Percentiles rank a stretch among this genome's conserved stretches.
Conservation (phyloP, 1,140 invertebrate genomes). For the Eupristina koningsbergeri region DNA sequence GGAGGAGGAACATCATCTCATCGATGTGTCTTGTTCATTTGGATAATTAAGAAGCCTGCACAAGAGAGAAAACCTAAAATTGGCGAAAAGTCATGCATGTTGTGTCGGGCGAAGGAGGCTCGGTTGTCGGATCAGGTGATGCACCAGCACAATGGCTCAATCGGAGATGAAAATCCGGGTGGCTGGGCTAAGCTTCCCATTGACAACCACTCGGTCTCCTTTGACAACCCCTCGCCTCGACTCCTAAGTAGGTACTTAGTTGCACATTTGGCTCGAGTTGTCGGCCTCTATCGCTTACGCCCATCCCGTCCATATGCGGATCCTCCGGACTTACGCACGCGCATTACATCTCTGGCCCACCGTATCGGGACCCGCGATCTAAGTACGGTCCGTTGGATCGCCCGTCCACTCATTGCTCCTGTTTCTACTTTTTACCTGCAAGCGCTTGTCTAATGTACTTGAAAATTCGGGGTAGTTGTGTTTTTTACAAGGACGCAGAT, state of each 20-base stretch:
- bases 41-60: no score
- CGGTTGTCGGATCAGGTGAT: constrained; percentile 56
- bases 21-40: no score
- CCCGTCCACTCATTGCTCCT: background rate
- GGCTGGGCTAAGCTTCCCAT: constrained; percentile 67
- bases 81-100: background rate
- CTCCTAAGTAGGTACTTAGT: constrained; percentile 72
- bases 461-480: constrained; percentile 24
- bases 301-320: background rate
- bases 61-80: no score
- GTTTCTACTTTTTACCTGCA: constrained; percentile 2
- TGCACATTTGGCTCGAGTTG: constrained; percentile 71
- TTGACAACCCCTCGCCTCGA: constrained; percentile 66
- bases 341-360: background rate
- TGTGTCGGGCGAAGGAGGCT: constrained; percentile 67
- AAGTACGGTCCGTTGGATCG: constrained; percentile 7
- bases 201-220: constrained; percentile 64
- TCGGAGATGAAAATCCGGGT: constrained; percentile 67
- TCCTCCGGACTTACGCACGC: background rate
- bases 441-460: constrained; percentile 42
- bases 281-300: constrained; percentile 31
- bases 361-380: constrained; percentile 34
- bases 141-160: constrained; percentile 68
- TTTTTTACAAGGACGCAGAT: background rate
- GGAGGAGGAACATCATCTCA: no score